These are phyloP conservation scores for Scrobipalpa costella DNA, from an alignment of 2,888 invertebrate genomes.

Conservation along the genomic window DNA sequence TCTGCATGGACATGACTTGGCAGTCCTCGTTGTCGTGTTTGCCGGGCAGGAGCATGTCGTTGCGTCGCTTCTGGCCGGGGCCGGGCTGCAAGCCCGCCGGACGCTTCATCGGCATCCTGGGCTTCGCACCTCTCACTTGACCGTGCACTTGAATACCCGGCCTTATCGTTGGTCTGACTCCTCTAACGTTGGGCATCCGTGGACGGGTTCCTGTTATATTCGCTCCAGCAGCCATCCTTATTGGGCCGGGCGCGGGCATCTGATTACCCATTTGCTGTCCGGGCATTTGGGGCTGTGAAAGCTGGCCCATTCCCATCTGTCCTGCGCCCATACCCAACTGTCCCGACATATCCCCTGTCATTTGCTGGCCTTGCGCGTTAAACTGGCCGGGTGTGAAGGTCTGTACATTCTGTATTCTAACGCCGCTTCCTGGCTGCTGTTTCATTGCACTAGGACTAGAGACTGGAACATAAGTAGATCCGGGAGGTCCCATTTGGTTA, in stretches of 20 bases:
- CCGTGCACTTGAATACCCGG: slow-evolving; percentile 72
- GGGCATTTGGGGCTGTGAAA: slow-evolving; percentile 32
- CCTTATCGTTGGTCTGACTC: slow-evolving; percentile 60
- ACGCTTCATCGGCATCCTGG: slow-evolving; percentile 70
- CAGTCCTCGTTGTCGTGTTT: slow-evolving; percentile 88
- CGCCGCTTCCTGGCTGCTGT: slow-evolving; percentile 49
- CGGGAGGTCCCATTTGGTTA: slow-evolving; percentile 52
- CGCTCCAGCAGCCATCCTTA: slow-evolving; percentile 65
- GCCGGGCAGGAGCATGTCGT: slow-evolving; percentile 84
- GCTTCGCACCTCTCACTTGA: slow-evolving; percentile 61
- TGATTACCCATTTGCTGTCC: slow-evolving; percentile 41
- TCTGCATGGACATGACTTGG: slow-evolving; percentile 87
- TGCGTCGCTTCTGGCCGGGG: slow-evolving; percentile 71
- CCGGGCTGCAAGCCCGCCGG: slow-evolving; percentile 51
- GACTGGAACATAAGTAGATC: slow-evolving; percentile 52
- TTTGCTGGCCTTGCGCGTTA: slow-evolving; percentile 45
- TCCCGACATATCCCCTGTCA: slow-evolving; percentile 44
- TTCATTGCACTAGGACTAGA: slow-evolving; percentile 64
- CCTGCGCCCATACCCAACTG: slow-evolving; percentile 15
- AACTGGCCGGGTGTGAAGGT: slow-evolving; percentile 65
- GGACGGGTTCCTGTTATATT: slow-evolving; percentile 57
- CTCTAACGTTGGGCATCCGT: slow-evolving; percentile 62
- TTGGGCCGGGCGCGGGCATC: slow-evolving; percentile 62
- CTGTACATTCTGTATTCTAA: slow-evolving; percentile 72
- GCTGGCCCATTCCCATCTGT: neutral